Percentiles rank a stretch among this genome's conserved stretches.
phyloP scores from a whole-genome alignment of 2,888 invertebrate genomes.

The Sinodicranocentrus sp. region DNA sequence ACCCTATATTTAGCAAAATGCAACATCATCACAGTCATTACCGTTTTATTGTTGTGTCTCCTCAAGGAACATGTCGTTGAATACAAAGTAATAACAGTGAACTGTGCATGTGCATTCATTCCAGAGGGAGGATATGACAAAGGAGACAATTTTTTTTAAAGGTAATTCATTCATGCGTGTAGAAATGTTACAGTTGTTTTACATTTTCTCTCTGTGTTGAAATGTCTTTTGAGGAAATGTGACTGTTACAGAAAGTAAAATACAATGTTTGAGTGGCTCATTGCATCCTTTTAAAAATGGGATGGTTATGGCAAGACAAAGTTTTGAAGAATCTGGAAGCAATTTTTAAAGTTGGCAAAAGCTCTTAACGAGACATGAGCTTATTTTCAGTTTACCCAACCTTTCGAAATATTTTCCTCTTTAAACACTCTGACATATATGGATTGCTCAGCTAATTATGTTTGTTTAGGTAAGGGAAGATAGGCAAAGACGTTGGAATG shows the following conservation, averaged over 20 bases:
- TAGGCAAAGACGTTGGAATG: conserved; percentile 55
- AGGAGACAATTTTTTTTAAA: conserved; percentile 39
- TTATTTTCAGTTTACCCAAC: conserved; percentile 69
- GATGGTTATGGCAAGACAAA: too few species aligned
- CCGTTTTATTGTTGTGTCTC: conserved; percentile 61
- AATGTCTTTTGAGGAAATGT: too few species aligned
- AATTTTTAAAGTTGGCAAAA: conserved; percentile 62
- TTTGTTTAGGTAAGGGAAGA: conserved; percentile 66
- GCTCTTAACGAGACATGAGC: conserved; percentile 68
- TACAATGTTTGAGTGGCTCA: too few species aligned
- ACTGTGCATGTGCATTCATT: background rate
- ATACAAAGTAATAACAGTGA: conserved; percentile 34
- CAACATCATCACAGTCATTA: conserved; percentile 63
- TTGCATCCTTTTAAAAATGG: too few species aligned
- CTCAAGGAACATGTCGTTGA: background rate
- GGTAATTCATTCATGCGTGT: conserved; percentile 46
- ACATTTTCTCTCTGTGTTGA: too few species aligned
- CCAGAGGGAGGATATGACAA: conserved; percentile 55
- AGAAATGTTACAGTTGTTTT: too few species aligned
- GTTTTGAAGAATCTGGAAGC: conserved; percentile 70
- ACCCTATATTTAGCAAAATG: conserved; percentile 67
- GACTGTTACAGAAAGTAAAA: too few species aligned
- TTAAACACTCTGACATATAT: conserved; percentile 68
- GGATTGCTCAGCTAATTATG: conserved; percentile 66
- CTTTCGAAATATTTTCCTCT: conserved; percentile 69